A percentile compares a stretch with the other conserved stretches of the same genome.
Conservation (phyloP, 2,113 vertebrate genomes). For the Psittacara wagleri region DNA sequence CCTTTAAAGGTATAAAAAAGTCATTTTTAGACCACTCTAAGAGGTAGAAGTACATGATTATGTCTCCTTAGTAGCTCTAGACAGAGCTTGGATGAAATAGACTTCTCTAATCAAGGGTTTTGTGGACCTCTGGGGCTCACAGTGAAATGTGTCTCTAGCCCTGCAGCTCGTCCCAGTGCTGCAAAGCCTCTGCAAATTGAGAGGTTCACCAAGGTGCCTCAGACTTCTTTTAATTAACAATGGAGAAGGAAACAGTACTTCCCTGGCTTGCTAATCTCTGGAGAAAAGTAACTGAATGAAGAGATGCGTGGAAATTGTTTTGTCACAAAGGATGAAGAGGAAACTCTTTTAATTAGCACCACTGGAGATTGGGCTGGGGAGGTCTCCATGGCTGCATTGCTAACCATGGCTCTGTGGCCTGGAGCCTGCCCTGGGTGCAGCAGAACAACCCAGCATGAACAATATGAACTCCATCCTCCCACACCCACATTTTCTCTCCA, state of each 20-base stretch:
- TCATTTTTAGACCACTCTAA: background rate
- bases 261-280: background rate
- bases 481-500: background rate
- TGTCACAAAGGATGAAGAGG: background rate
- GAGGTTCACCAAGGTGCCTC: constrained; percentile 7
- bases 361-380: background rate
- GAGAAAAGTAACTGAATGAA: background rate
- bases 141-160: background rate
- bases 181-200: constrained; percentile 14
- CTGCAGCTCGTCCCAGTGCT: background rate
- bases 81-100: background rate
- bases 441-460: background rate
- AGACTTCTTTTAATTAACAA: constrained; percentile 18
- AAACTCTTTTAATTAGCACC: background rate
- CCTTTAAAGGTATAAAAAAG: background rate
- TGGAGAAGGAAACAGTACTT: background rate
- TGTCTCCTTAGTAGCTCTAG: background rate
- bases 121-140: background rate
- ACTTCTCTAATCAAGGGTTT: background rate
- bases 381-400: background rate
- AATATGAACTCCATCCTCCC: background rate
- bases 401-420: background rate
- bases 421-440: background rate
- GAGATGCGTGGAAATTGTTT: background rate
- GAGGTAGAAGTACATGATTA: background rate